phyloP scores from a whole-genome alignment of 2,113 vertebrate species.

The Proterorhinus semilunaris region DNA sequence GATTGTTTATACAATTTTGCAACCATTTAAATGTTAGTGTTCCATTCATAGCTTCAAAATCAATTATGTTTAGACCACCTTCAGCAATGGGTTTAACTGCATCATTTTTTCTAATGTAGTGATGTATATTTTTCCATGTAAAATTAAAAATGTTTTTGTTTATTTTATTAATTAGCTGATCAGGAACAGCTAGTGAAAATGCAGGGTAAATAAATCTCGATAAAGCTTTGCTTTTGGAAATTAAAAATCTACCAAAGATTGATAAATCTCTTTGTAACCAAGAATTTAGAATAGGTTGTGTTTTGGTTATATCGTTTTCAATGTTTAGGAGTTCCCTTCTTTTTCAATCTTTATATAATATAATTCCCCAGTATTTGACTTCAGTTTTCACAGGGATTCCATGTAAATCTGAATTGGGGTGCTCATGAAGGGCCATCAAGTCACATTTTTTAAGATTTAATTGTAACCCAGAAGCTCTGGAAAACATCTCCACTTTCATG shows the following conservation, averaged over 20 bases:
- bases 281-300: background rate
- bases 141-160: background rate
- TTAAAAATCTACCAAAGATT: background rate
- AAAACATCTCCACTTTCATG: background rate
- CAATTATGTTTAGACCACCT: background rate
- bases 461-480: background rate
- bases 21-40: background rate
- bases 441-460: constrained; percentile 2
- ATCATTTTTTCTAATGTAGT: background rate
- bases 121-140: background rate
- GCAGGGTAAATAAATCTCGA: background rate
- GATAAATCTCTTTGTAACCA: background rate
- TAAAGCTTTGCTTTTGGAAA: background rate
- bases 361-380: background rate
- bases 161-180: background rate
- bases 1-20: background rate
- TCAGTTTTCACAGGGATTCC: background rate
- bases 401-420: background rate
- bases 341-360: background rate
- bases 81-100: background rate
- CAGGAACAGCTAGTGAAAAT: background rate
- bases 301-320: background rate
- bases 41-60: background rate
- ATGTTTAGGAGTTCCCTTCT: background rate
- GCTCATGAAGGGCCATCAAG: background rate